Conservation (phyloP, 2,888 invertebrate genomes). For the Leptopilina myrica region DNA sequence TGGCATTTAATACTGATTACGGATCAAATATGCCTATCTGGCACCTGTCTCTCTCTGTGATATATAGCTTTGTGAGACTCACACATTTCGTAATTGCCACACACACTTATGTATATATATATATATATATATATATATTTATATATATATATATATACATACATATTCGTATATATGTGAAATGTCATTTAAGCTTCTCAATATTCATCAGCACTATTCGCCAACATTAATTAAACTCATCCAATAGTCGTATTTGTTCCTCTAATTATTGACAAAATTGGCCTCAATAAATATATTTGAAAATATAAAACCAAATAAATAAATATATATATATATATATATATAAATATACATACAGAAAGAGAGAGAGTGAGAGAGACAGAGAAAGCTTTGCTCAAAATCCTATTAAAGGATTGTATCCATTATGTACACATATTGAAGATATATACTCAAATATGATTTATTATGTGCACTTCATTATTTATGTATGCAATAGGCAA, state of each 20-base stretch:
- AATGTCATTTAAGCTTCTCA: constrained; percentile 38
- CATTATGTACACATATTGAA: too few relatives aligned
- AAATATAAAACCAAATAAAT: neutral
- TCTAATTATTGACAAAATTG: constrained; percentile 8
- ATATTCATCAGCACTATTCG: constrained; percentile 32
- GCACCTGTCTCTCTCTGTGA: constrained; percentile 50
- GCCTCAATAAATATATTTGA: neutral
- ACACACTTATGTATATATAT: constrained; percentile 41
- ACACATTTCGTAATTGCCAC: constrained; percentile 53
- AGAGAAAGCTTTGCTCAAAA: neutral
- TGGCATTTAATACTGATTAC: constrained; percentile 65
- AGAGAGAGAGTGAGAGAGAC: too few relatives aligned
- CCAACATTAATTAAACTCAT: constrained; percentile 19
- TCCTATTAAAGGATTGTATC: too few relatives aligned
- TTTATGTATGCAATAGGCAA: too few relatives aligned
- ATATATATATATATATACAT: constrained; percentile 29
- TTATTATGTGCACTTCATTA: too few relatives aligned
- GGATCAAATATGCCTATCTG: constrained; percentile 62
- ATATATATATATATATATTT: constrained; percentile 39
- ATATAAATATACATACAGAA: too few relatives aligned
- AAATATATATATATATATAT: neutral
- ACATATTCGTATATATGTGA: constrained; percentile 45
- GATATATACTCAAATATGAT: too few relatives aligned
- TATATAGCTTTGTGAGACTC: constrained; percentile 55
- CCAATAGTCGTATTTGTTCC: neutral